A percentile compares a stretch with the other conserved stretches of the same genome.
Evolutionary conservation across 2,113 vertebrate genomes (phyloP).

Genomic region (Narcine bancroftii): DNA sequence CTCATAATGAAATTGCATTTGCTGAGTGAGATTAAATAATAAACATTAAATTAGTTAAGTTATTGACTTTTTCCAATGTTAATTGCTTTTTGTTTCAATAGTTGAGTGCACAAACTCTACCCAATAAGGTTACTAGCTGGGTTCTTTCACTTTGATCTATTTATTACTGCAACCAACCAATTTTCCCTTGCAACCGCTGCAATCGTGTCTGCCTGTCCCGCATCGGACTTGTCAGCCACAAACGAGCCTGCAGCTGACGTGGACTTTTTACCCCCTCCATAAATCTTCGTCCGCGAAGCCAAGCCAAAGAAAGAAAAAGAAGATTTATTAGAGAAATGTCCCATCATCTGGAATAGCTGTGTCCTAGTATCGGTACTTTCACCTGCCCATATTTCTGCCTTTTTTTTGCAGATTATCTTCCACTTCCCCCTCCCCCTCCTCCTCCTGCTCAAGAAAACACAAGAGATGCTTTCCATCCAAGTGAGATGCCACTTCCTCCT

Average conservation of each 20-base stretch:
- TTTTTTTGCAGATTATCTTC: slow-evolving; percentile 40
- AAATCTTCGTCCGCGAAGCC: too few species aligned
- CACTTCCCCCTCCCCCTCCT: slow-evolving; percentile 42
- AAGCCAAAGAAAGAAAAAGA: too few species aligned
- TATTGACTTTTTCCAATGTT: background rate
- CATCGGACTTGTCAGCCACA: too few species aligned
- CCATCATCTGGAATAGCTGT: background rate
- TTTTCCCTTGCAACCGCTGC: too few species aligned
- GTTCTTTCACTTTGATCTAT: background rate
- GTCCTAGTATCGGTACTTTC: background rate
- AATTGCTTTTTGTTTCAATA: background rate
- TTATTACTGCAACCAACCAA: too few species aligned
- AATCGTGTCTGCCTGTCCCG: too few species aligned
- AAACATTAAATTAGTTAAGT: background rate
- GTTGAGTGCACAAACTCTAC: background rate
- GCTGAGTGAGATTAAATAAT: background rate
- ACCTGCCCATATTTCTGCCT: background rate
- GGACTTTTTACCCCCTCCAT: too few species aligned
- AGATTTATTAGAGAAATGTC: background rate
- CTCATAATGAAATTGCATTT: background rate
- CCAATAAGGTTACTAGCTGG: background rate
- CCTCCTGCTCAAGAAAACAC: slow-evolving; percentile 12
- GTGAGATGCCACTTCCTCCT: slow-evolving; percentile 37
- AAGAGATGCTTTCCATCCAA: background rate
- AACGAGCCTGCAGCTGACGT: too few species aligned